phyloP scores from a whole-genome alignment of 2,797 vertebrate species.

The Oophaga sylvatica region DNA sequence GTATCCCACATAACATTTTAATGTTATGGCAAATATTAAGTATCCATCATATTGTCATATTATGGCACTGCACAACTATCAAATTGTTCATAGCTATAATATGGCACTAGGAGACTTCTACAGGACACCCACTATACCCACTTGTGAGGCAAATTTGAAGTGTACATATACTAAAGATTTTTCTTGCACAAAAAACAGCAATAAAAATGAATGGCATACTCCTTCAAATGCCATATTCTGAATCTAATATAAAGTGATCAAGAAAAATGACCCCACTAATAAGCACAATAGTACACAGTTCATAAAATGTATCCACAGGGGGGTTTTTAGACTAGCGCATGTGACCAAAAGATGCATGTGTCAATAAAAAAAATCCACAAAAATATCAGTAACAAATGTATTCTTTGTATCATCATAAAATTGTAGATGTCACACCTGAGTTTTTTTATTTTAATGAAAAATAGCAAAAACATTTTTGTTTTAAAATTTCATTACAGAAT shows the following conservation, averaged over 20 bases:
- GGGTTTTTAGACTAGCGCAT: too few relatives aligned
- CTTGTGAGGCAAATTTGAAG: not conserved
- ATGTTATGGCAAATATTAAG: too few relatives aligned
- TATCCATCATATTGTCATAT: too few relatives aligned
- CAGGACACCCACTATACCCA: too few relatives aligned
- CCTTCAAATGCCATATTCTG: not conserved
- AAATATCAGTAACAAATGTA: slow-evolving; percentile 75
- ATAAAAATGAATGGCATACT: not conserved
- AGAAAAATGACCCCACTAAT: not conserved
- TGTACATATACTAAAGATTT: not conserved
- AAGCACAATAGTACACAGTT: not conserved
- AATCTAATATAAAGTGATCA: not conserved
- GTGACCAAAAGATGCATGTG: slow-evolving; percentile 57
- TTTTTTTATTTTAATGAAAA: slow-evolving; percentile 75
- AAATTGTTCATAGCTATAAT: too few relatives aligned
- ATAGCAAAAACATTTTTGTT: slow-evolving; percentile 67
- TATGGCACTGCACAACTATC: too few relatives aligned
- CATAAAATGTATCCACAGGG: too few relatives aligned
- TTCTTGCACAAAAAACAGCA: not conserved
- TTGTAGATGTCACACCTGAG: slow-evolving; percentile 74
- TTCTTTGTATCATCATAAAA: slow-evolving; percentile 70
- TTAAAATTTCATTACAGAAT: slow-evolving; percentile 63
- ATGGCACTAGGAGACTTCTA: too few relatives aligned
- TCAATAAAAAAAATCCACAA: slow-evolving; percentile 75
- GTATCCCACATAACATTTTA: too few relatives aligned